Evolutionary conservation across 2,888 invertebrate species (phyloP), one percentile per base, ranked within the genome.

Genomic region (Sinodicranocentrus sp.): DNA sequence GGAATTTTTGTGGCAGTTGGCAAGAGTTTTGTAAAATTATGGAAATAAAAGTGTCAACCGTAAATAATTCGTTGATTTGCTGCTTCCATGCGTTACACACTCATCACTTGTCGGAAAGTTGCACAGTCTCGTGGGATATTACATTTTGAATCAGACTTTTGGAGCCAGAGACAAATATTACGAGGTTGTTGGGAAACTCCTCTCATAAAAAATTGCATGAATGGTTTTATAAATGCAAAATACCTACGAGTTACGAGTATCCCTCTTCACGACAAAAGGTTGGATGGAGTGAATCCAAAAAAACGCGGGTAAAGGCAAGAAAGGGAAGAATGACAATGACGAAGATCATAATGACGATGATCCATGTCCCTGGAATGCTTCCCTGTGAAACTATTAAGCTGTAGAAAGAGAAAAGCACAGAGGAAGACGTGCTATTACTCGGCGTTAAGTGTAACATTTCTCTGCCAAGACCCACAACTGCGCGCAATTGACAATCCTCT

Each of bases 391-490:
- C 78, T 79, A 79, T 79, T 79, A 79, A 59, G 52, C 25, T 25
- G 48, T 17, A 59, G 33, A 23, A 39, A 59, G 39, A 13, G 52
- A 44, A 26, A 26, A 52, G 52, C 5, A 67, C 25, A 61, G 33
- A 65, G 57, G 48, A 57, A 17, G 57, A 75, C 44, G 15, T 39
- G 48, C 23, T 59, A 23, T 77, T 68, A 77, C 65, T 71, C 67
- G 48, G 77, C 43, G 77, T 43, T 67, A 48, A 77, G 77, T 77
- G 77, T 68, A 67, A 48, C 76, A 76, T 77, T 77, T 77, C 65
- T 76, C 77, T 77, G 68, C 59, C 77, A 77, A 77, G 68, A 59
- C 67, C 77, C 68, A 77, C 77, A 77, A 77, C 68, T 77, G 77
- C 39, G 68, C 44, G 65, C 79, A 71, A 79, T 79, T 72, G 79